These are phyloP conservation scores for Drosophila pseudoananassae DNA, from an alignment of 1,140 invertebrate genomes.

Conservation along the genomic window DNA sequence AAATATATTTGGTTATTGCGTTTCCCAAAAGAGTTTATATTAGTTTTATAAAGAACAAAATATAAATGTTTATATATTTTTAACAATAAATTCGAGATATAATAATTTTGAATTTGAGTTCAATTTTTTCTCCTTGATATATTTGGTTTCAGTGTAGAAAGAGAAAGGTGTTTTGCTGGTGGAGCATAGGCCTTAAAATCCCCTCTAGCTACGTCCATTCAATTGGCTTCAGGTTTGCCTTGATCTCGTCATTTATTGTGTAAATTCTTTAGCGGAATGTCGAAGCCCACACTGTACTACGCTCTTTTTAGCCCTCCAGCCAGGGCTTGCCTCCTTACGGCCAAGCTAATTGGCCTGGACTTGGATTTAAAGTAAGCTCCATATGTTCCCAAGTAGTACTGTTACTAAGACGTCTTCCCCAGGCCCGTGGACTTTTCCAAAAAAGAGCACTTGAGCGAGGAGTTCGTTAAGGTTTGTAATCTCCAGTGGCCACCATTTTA, in stretches of 20 bases:
- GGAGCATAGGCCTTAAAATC: neutral
- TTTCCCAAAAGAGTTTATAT: too few species aligned
- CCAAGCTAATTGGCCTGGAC: slow-evolving; percentile 85
- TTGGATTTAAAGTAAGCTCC: slow-evolving; percentile 80
- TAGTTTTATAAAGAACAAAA: too few species aligned
- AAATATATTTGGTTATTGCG: too few species aligned
- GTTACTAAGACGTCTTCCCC: neutral
- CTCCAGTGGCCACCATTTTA: too few species aligned
- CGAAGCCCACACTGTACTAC: slow-evolving; percentile 84
- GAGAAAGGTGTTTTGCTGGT: neutral
- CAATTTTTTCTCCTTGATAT: neutral
- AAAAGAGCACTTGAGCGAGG: slow-evolving; percentile 69
- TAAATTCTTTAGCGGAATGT: slow-evolving; percentile 34
- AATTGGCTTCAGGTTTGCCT: slow-evolving; percentile 8
- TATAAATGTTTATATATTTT: neutral
- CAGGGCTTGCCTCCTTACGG: slow-evolving; percentile 84
- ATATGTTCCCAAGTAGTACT: too few species aligned
- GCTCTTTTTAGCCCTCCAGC: slow-evolving; percentile 85
- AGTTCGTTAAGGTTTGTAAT: slow-evolving; percentile 75
- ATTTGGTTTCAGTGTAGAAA: neutral
- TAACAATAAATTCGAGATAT: neutral
- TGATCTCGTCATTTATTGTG: slow-evolving; percentile 26
- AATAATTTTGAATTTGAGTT: neutral
- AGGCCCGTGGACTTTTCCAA: slow-evolving; percentile 73
- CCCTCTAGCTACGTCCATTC: neutral